Percentiles rank a stretch among this genome's conserved stretches.
Conservation (phyloP, 2,113 vertebrate species). For the Fukomys damarensis region DNA sequence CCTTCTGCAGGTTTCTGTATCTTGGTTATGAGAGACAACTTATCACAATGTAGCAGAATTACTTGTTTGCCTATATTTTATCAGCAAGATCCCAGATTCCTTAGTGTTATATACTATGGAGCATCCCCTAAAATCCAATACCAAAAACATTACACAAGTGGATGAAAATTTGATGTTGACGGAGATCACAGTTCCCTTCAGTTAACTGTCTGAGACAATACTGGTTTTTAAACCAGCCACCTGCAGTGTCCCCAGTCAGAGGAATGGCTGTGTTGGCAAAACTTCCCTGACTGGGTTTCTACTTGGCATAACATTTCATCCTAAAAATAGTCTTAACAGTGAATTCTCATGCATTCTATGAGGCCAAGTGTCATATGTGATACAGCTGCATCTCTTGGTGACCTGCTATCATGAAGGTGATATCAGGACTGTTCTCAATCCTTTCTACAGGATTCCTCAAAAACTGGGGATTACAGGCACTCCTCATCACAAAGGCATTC, state of each 20-base stretch:
- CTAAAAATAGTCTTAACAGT: neutral
- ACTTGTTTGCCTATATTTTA: conserved; percentile 31
- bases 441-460: neutral
- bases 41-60: neutral
- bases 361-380: neutral
- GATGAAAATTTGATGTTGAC: neutral
- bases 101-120: neutral
- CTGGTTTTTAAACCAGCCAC: neutral
- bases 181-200: neutral
- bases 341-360: neutral
- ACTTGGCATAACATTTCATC: neutral
- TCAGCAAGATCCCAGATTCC: neutral
- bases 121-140: neutral
- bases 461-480: conserved; percentile 8
- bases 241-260: neutral
- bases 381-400: neutral
- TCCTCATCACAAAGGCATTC: neutral
- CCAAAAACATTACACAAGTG: neutral
- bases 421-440: neutral
- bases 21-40: neutral
- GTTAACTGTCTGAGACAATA: neutral
- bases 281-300: neutral
- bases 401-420: neutral
- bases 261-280: neutral
- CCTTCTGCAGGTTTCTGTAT: neutral